phyloP scores from a whole-genome alignment of 2,888 invertebrate species.

The Sympetrum striolatum region DNA sequence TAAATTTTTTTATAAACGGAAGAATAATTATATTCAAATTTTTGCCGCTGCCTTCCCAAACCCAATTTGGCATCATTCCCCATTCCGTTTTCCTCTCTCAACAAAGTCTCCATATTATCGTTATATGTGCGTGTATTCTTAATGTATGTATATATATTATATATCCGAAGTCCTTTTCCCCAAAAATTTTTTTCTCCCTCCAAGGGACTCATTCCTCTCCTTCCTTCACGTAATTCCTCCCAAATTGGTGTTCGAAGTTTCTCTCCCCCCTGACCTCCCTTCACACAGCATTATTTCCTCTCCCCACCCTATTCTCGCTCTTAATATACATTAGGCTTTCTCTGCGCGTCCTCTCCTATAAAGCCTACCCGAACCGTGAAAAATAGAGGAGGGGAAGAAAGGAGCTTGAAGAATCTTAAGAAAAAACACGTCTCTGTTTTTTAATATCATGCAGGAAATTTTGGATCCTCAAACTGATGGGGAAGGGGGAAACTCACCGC shows the following conservation, averaged over 20 bases:
- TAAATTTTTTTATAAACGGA: no score
- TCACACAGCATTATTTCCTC: neutral
- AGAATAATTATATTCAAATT: neutral
- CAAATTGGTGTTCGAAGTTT: slow-evolving; percentile 35
- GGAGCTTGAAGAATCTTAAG: neutral
- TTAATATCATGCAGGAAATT: slow-evolving; percentile 31
- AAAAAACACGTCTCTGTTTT: neutral
- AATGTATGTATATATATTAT: no score
- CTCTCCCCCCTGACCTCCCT: neutral
- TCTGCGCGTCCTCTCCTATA: neutral
- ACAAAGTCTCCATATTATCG: neutral
- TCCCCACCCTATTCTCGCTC: neutral
- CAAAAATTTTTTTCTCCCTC: neutral
- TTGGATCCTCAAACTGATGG: neutral
- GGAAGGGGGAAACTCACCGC: neutral
- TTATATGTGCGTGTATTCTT: no score
- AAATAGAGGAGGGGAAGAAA: neutral
- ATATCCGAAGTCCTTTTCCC: neutral
- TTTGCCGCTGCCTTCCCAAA: neutral
- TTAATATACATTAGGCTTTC: slow-evolving; percentile 21
- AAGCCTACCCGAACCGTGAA: neutral
- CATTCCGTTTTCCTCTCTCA: neutral
- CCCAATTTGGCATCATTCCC: neutral
- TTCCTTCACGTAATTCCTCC: slow-evolving; percentile 7
- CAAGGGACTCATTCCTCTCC: neutral